phyloP scores from a whole-genome alignment of 2,797 vertebrate species.

The Thunnus albacares region DNA sequence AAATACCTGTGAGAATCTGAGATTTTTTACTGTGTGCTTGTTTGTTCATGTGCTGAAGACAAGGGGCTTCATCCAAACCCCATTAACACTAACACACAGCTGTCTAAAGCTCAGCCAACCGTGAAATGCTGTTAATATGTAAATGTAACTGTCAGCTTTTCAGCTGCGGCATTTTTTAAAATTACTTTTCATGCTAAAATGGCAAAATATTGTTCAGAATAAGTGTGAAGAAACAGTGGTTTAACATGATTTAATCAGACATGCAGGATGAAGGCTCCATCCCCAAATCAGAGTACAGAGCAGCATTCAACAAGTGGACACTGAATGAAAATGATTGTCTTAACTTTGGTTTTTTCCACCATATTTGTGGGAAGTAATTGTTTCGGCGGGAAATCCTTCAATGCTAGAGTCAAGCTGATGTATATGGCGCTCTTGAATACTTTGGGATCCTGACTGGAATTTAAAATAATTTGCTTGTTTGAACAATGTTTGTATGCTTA shows the following conservation, averaged over 20 bases:
- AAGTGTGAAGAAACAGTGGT: neutral
- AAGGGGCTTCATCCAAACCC: neutral
- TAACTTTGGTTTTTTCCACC: no score
- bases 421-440: no score
- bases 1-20: no score
- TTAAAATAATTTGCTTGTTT: no score
- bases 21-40: neutral
- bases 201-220: neutral
- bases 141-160: neutral
- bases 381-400: no score
- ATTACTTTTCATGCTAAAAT: constrained; percentile 4
- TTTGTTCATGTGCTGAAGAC: neutral
- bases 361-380: no score
- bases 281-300: neutral
- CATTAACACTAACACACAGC: neutral
- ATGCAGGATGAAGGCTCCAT: neutral
- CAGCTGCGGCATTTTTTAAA: neutral
- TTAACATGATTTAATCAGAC: constrained; percentile 7
- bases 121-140: neutral
- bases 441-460: no score
- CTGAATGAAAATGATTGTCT: no score
- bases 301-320: no score
- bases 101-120: no score
- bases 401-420: no score
- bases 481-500: no score